Percentiles rank a stretch among this genome's conserved stretches.
Evolutionary conservation across 2,113 vertebrate genomes (phyloP).

Genomic region (Psephotus haematonotus): DNA sequence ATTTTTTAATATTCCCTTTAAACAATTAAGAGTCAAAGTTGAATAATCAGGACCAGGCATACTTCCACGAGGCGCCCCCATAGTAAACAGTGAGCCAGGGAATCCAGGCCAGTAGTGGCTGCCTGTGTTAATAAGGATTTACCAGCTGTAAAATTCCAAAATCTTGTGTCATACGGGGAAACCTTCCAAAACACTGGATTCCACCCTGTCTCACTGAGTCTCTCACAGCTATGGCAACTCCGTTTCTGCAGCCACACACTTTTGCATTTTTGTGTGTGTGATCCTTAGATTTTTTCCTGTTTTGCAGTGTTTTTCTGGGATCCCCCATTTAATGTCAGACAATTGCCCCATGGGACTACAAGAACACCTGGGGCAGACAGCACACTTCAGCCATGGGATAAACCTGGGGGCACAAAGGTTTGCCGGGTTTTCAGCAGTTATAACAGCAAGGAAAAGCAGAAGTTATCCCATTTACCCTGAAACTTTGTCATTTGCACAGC

Average conservation of each 20-base stretch:
- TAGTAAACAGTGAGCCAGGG: slow-evolving; percentile 72
- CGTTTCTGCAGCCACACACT: slow-evolving; percentile 64
- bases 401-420: not conserved
- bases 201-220: slow-evolving; percentile 75
- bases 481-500: not conserved
- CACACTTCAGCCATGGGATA: not conserved
- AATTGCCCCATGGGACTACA: not conserved
- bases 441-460: not conserved
- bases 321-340: slow-evolving; percentile 45
- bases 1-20: slow-evolving; percentile 72
- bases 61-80: slow-evolving; percentile 73
- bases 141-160: slow-evolving; percentile 86
- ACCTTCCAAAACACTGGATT: slow-evolving; percentile 91
- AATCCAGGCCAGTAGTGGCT: slow-evolving; percentile 78
- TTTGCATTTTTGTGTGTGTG: slow-evolving; percentile 60
- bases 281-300: slow-evolving; percentile 81
- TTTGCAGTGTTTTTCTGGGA: slow-evolving; percentile 78
- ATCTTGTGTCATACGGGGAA: slow-evolving; percentile 85
- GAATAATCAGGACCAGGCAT: slow-evolving; percentile 72
- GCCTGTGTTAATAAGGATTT: slow-evolving; percentile 86
- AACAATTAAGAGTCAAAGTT: slow-evolving; percentile 73
- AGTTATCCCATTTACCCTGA: not conserved
- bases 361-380: slow-evolving; percentile 19
- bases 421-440: not conserved
- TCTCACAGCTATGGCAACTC: slow-evolving; percentile 77